A percentile compares a stretch with the other conserved stretches of the same genome.
These are phyloP conservation scores for Enoplosus armatus DNA, from an alignment of 2,797 vertebrate species.

Conservation along the genomic window DNA sequence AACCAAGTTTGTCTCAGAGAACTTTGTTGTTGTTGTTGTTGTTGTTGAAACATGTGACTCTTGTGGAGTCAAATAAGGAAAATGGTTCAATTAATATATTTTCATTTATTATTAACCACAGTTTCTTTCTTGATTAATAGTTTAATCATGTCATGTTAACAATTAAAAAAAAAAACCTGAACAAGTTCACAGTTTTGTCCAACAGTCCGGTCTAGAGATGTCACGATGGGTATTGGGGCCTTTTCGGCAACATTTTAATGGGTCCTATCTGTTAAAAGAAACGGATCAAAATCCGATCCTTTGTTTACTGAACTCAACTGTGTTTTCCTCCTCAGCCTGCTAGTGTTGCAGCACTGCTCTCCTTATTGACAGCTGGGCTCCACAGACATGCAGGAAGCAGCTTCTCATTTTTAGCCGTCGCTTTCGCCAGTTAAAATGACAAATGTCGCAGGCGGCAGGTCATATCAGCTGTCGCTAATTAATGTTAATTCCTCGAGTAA, in stretches of 20 bases:
- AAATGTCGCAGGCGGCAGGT: not conserved
- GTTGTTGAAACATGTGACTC: too few species aligned
- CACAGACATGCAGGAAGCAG: too few species aligned
- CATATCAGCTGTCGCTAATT: too few species aligned
- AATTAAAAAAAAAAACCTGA: not conserved
- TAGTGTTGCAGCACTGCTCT: not conserved
- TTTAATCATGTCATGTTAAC: not conserved
- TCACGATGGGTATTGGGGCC: too few species aligned
- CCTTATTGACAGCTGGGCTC: not conserved
- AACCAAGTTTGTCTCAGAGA: not conserved
- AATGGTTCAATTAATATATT: not conserved
- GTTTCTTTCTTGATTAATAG: not conserved
- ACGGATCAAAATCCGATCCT: not conserved
- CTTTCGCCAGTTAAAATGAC: not conserved
- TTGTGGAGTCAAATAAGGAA: not conserved
- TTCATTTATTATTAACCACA: not conserved
- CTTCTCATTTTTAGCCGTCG: not conserved
- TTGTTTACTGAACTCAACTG: not conserved
- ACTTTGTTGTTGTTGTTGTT: too few species aligned
- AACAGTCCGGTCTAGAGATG: not conserved
- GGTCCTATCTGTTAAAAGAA: not conserved
- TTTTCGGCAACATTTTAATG: not conserved
- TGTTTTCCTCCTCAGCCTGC: not conserved
- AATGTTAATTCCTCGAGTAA: too few species aligned
- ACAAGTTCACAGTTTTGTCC: not conserved